Evolutionary conservation across 2,113 vertebrate genomes (phyloP).

Genomic region (Xiphophorus hellerii): DNA sequence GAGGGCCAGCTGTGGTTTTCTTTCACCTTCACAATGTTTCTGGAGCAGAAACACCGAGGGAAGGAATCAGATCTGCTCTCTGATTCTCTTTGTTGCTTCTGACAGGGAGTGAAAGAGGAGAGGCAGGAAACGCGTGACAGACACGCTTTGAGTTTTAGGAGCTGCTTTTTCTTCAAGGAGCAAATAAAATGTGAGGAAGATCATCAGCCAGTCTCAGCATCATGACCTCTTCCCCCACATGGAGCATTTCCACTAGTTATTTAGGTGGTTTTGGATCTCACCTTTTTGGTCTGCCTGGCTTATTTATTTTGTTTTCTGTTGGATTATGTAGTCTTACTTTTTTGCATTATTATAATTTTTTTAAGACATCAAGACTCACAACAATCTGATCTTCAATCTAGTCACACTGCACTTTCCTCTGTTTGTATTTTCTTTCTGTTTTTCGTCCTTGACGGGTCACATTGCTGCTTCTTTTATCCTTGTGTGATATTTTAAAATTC

Average conservation of each 20-base stretch:
- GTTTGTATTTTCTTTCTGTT: too few species aligned
- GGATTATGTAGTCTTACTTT: too few species aligned
- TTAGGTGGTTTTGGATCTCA: too few species aligned
- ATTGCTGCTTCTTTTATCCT: too few species aligned
- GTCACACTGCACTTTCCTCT: too few species aligned
- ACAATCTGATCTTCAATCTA: too few species aligned
- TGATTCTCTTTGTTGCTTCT: slow-evolving; percentile 45
- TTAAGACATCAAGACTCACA: too few species aligned
- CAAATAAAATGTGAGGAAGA: not conserved
- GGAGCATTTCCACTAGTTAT: not conserved
- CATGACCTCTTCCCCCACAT: not conserved
- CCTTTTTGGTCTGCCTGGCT: too few species aligned
- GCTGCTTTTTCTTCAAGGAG: slow-evolving; percentile 9
- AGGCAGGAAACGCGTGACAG: slow-evolving; percentile 39
- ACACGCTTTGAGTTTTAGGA: slow-evolving; percentile 15
- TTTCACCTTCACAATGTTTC: slow-evolving; percentile 34
- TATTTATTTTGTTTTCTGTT: too few species aligned
- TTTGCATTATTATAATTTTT: too few species aligned
- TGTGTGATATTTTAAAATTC: too few species aligned
- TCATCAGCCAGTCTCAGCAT: not conserved
- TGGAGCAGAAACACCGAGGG: slow-evolving; percentile 36
- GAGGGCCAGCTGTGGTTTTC: slow-evolving; percentile 14
- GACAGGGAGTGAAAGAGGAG: slow-evolving; percentile 33
- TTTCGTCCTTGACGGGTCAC: too few species aligned
- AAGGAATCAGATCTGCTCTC: slow-evolving; percentile 42